Base-by-base conservation (phyloP, 2,888 invertebrate genomes). In the Leucophora obtusa region DNA sequence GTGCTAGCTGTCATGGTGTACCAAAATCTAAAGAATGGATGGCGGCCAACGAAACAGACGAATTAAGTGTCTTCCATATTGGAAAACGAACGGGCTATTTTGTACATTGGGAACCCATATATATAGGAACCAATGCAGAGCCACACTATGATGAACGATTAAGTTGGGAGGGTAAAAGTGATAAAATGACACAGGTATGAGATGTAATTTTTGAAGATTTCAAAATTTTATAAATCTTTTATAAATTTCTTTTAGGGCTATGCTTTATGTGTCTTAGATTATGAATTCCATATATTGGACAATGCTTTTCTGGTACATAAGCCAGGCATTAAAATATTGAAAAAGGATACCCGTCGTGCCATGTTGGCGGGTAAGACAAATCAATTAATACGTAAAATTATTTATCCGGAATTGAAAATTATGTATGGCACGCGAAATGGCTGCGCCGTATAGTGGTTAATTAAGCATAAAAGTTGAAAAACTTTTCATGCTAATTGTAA, bases 161-260 rank as follows among this genome's bases (percentile, higher is more conserved):
- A 80, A 96, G 96, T 88, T 97, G 97, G 97, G 97, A 98, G 88
- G 97, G 97, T 54, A 96, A 96, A 91, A 95, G 96, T 90, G 97
- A 98, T 91, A 97, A 97, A 91, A 97, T 97, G 97, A 96, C 97
- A 79, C 97, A 97, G 94, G 97, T 97, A 89, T 35, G 10, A 11
- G n/a, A 24, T 59, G 35, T 63, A 9, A 18, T 33, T 58, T 72
- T 17, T 1, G 58, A 47, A 24, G 38, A 14, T 62, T 9, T 28
- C 5, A 2, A 28, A 7, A 4, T 6, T 7, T 28, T 28, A 6
- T 6, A 28, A 28, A 24, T 53, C 17, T 28, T 28, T 28, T 28
- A 6, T 28, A 28, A 4, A 28, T 28, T 53, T 59, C n/a, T 58
- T 14, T 8, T 38, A 97, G 97, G 97, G 97, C 84, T 97, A 96